Evolutionary conservation across 2,888 invertebrate species (phyloP).

Genomic region (Mactromeris polynyma): DNA sequence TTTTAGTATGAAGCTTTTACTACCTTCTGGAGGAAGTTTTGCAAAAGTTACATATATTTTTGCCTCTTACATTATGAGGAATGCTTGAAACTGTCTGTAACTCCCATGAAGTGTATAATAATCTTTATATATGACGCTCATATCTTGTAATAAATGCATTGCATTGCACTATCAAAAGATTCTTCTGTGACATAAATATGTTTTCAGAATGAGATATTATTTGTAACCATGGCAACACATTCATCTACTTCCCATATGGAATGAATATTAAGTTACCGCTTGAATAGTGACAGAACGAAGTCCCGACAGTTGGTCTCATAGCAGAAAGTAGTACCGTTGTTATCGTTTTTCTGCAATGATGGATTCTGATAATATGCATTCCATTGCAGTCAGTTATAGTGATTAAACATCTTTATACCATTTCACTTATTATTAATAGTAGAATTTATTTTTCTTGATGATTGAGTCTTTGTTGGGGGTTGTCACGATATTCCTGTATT

Average conservation of each 20-base stretch:
- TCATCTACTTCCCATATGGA: not conserved
- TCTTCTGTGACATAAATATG: not conserved
- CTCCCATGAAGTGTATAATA: too few species aligned
- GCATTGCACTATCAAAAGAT: not conserved
- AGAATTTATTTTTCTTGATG: not conserved
- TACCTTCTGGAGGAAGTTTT: too few species aligned
- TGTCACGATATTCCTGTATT: too few species aligned
- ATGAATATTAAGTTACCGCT: not conserved
- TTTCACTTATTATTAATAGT: not conserved
- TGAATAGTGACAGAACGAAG: not conserved
- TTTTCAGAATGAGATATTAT: not conserved
- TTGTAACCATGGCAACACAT: conserved; percentile 8
- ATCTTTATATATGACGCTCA: too few species aligned
- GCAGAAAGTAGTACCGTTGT: conserved; percentile 10
- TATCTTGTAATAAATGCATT: not conserved
- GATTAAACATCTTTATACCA: not conserved
- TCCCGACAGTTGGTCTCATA: not conserved
- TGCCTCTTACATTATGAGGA: too few species aligned
- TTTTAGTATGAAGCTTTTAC: too few species aligned
- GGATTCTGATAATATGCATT: not conserved
- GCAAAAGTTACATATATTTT: too few species aligned
- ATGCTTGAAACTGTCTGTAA: too few species aligned
- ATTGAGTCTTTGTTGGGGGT: too few species aligned
- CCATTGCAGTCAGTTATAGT: conserved; percentile 4
- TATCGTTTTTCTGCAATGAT: not conserved